Conservation (phyloP, 2,888 invertebrate genomes). For the Cylloceria caligata region DNA sequence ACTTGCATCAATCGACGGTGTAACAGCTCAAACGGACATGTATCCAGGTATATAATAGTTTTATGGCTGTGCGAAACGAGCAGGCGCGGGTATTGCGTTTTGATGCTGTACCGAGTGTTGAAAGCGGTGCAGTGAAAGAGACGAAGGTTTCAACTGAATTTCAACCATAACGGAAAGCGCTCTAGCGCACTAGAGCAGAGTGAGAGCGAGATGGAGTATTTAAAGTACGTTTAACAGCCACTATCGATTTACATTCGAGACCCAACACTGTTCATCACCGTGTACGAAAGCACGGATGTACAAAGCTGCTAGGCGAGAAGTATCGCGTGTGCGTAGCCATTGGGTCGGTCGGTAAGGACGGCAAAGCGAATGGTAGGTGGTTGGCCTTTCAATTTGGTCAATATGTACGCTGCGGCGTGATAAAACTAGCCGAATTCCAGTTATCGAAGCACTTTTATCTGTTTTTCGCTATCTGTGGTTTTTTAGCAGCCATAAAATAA, state of each 20-base stretch:
- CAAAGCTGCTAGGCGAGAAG: conserved; percentile 40
- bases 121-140: conserved; percentile 12
- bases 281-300: conserved; percentile 39
- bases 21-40: no score
- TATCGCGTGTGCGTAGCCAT: no score
- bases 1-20: no score
- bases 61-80: conserved; percentile 36
- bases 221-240: conserved; percentile 59
- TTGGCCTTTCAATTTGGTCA: conserved; percentile 30
- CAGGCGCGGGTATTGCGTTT: conserved; percentile 37
- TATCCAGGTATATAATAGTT: conserved; percentile 5
- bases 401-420: conserved; percentile 18
- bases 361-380: conserved; percentile 22
- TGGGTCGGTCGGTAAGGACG: not conserved
- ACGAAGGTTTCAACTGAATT: conserved; percentile 46
- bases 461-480: not conserved
- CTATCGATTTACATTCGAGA: conserved; percentile 59
- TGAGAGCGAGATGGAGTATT: conserved; percentile 43
- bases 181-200: conserved; percentile 1
- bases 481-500: not conserved
- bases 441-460: conserved; percentile 19
- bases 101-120: conserved; percentile 1
- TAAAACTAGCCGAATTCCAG: conserved; percentile 23
- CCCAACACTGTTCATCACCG: conserved; percentile 32
- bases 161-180: conserved; percentile 41